Evolutionary conservation across 2,888 invertebrate species (phyloP), one percentile per base, ranked within the genome.

Genomic region (Platycheirus albimanus): DNA sequence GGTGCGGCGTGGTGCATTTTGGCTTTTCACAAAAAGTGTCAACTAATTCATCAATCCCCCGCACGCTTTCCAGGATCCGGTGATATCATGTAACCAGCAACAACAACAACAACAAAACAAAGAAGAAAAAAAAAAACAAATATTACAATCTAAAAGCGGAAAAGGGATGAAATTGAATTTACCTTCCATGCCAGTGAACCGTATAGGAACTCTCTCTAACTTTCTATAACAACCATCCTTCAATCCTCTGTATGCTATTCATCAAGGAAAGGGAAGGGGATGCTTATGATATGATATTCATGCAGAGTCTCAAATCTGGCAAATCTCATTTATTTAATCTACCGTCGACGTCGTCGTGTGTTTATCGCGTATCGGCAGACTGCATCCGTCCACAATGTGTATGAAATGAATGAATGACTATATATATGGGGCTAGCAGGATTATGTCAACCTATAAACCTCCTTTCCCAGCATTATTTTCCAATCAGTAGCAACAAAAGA

Each of bases 151-250:
- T 45, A 30, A 61, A 61, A 72, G 47, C 83, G 78, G 83, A 72
- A 72, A 74, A 74, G 77, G 83, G 83, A 78, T 77, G 85, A 86
- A 89, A 89, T 89, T 89, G 88, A 89, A 89, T 89, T 87, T 85
- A 86, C 86, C 86, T 88, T 88, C 88, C 88, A 86, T 86, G 86
- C 86, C 87, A 87, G 78, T 88, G 86, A 77, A 76, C 72, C 67
- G 56, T 49, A n/a, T 33, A 45, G 51, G 45, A 43, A 70, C 70
- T 54, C 19, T 45, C 24, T 17, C 24, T 76, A 61, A 71, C 61
- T 78, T 81, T 74, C 64, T 67, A 66, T 28, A 70, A 56, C 56
- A 70, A 47, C 36, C 52, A 38, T 43, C 47, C n/a, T 11, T 1
- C 8, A 30, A 8, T 1, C 19, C 6, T 41, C 24, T 15, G 33